Evolutionary conservation across 2,797 vertebrate genomes (phyloP).

Genomic region (Aythya fuligula): DNA sequence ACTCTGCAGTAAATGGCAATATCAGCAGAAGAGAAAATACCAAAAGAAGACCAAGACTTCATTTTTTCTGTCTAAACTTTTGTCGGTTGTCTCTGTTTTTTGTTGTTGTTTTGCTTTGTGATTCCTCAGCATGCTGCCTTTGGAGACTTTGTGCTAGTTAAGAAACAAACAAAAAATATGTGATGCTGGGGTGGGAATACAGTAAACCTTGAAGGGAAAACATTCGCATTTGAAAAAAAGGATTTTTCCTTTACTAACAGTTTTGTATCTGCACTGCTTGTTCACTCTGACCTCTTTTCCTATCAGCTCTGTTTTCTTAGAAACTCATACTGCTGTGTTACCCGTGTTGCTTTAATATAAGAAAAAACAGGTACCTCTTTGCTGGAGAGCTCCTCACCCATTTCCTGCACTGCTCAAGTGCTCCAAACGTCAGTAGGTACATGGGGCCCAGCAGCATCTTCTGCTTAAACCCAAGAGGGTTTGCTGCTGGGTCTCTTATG

Average conservation of each 20-base stretch:
- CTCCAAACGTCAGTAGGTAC: neutral
- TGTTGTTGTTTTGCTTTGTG: neutral
- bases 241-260: neutral
- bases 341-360: neutral
- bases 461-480: neutral
- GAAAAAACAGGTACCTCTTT: neutral
- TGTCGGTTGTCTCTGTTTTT: neutral
- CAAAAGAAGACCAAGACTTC: neutral
- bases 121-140: neutral
- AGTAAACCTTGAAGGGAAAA: too few relatives aligned
- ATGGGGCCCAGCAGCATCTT: neutral
- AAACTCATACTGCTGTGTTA: neutral
- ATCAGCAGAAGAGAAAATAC: neutral
- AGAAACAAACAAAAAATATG: neutral
- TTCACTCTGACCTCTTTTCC: neutral
- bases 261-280: neutral
- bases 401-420: neutral
- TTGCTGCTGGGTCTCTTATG: neutral
- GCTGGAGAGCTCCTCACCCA: neutral
- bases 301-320: neutral
- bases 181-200: neutral
- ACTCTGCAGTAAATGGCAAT: neutral
- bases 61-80: neutral
- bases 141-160: neutral
- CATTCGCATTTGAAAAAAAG: neutral